Base-by-base conservation (phyloP, 2,113 vertebrate genomes). In the Reinhardtius hippoglossoides region DNA sequence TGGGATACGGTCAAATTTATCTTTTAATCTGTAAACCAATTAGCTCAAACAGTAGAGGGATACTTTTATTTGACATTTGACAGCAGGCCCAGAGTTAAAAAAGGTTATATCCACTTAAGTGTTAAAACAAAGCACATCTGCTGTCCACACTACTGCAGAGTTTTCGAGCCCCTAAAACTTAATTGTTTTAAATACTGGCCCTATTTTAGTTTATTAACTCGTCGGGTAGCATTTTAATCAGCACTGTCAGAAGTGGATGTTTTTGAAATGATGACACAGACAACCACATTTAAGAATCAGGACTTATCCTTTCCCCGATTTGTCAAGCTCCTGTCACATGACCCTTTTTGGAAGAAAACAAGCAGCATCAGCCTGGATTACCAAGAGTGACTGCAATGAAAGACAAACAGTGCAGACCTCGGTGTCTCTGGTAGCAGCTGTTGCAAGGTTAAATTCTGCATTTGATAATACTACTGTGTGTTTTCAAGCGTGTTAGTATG, bases 11-110 rank as follows among this genome's bases (percentile, higher is more conserved):
- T 61, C 42, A 3, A 27, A 73, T 68, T 40, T 70, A 80, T 90
- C 76, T 73, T 80, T 68, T 61, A 87, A 50, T 83, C 75, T 60
- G 63, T 77, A 84, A 62, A 31, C 31, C 31, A 31, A 31, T 31
- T 31, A 31, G 1, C 31, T 31, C 31, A 31, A 31, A 31, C 31
- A 31, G 31, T 31, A 31, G 5, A 31, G 6, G 31, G 31, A 31
- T 20, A 50, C 70, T 72, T 82, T 64, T 44, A 74, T 81, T 31
- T 31, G 31, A 31, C 31, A 31, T 69, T 35, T 46, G 15, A 56
- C 31, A 18, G 67, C 66, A 14, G 31, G 6, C 5, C 31, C 31
- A 31, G 4, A 46, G 48, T 8, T 24, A 70, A 65, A 75, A 67
- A 35, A 16, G 57, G 24, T 15, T 1, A 20, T 16, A 5, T 35